Conservation (phyloP, 2,113 vertebrate species). For the Vidua chalybeata region DNA sequence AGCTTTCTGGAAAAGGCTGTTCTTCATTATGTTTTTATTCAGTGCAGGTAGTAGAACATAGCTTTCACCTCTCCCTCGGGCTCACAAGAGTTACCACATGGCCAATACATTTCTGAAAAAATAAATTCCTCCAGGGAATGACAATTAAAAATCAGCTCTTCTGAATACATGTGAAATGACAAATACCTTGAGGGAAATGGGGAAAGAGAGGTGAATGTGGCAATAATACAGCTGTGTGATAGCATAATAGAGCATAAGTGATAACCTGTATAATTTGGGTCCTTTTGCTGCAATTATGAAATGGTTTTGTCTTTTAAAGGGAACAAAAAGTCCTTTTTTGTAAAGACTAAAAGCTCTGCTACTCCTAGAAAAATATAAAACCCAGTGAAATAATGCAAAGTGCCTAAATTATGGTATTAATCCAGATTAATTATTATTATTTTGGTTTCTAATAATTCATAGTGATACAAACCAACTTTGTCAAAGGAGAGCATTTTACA, state of each 20-base stretch:
- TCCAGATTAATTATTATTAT: background rate
- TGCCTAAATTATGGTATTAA: background rate
- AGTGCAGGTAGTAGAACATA: rapidly evolving
- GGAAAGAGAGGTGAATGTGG: background rate
- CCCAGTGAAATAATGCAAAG: background rate
- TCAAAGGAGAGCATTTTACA: background rate
- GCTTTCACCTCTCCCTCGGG: background rate
- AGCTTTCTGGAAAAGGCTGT: background rate
- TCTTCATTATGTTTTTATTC: background rate
- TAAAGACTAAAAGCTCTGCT: background rate
- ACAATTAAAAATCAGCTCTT: background rate
- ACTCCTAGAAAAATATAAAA: background rate
- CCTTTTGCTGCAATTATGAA: background rate
- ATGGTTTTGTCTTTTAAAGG: background rate
- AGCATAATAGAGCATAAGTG: background rate
- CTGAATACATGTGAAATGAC: background rate
- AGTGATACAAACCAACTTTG: background rate
- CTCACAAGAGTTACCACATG: background rate
- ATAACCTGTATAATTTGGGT: background rate
- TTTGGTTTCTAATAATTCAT: background rate
- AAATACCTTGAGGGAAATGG: background rate
- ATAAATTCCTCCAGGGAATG: background rate
- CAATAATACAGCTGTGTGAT: background rate
- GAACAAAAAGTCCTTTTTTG: background rate
- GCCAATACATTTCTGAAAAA: background rate